Percentiles rank a stretch among this genome's conserved stretches.
phyloP scores from a whole-genome alignment of 2,797 vertebrate genomes.

The Kryptolebias ocellatus region DNA sequence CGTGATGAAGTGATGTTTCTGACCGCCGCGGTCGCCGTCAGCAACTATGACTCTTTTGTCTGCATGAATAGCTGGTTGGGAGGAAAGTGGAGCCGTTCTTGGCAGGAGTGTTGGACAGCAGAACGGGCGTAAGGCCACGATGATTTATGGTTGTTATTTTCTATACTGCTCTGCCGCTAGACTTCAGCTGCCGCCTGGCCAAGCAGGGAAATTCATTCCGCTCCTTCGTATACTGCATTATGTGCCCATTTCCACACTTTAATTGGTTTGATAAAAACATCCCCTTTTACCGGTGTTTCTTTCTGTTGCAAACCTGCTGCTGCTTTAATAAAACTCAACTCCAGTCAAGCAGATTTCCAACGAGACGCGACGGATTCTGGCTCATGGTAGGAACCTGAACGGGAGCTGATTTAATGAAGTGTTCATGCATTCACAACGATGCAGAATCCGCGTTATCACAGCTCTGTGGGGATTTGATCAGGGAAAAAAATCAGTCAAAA shows the following conservation, averaged over 20 bases:
- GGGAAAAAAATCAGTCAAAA: no score
- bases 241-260: conserved; percentile 19
- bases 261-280: conserved; percentile 31
- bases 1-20: conserved; percentile 48
- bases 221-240: conserved; percentile 19
- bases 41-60: conserved; percentile 43
- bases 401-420: not conserved
- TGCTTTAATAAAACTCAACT: not conserved
- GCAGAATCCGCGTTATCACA: not conserved
- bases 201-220: conserved; percentile 28
- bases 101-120: conserved; percentile 48
- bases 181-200: conserved; percentile 31
- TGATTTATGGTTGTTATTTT: conserved; percentile 68
- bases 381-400: not conserved
- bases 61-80: conserved; percentile 30
- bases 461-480: no score
- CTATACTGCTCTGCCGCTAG: conserved; percentile 36
- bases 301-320: conserved; percentile 15
- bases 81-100: conserved; percentile 45
- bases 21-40: conserved; percentile 39
- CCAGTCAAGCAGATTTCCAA: conserved; percentile 14
- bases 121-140: conserved; percentile 47
- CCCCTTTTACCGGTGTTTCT: conserved; percentile 15
- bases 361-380: conserved; percentile 20
- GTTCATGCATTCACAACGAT: not conserved